Evolutionary conservation across 1,140 invertebrate species (phyloP), one percentile per base, ranked within the genome.

Genomic region (Asbolus verrucosus): DNA sequence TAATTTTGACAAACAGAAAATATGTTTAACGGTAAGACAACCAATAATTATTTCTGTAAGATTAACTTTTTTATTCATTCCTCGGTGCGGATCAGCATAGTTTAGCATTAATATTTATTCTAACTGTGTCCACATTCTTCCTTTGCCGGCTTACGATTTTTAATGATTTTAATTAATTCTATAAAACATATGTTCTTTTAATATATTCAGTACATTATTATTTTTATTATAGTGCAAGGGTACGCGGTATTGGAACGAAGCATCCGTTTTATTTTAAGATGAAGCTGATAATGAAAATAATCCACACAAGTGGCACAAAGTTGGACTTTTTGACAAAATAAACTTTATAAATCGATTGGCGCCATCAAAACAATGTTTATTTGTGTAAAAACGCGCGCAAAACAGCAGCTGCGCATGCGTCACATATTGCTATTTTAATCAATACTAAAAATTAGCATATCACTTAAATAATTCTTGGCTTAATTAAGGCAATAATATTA

Each of bases 391-490:
- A 19, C 65, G 66, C 38, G 72, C 67, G 59, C 61, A 62, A 43
- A 46, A 11, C 31, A 2, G 16, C 2, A 5, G 18, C 5, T 16
- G 59, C 69, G 73, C 73, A 74, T 65, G 70, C 63, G 46, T 62
- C 19, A 30, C 30, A 62, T 61, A 63, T 74, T 61, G 21, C 39
- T n/a, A 41, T 30, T 65, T 41, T 46, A 46, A 74, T 74, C 73
- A 74, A 74, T 74, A 74, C 70, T 30, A 9, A 15, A 43, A 66
- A 65, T 72, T 69, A 66, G 43, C 71, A 73, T 68, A 62, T 72
- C 36, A 19, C 19, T 54, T 54, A 54, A 54, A 54, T 54, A 54
- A 54, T 54, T 54, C 21, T 18, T 19, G 15, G 21, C 41, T 46
- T 46, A 46, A 46, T 46, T 46, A 46, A 46, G 21, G 18, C 41